Evolutionary conservation across 92 coral and sea anemone species (phyloP), one percentile per base, ranked within the genome.

Genomic region (Chrysogorgia sp.): DNA sequence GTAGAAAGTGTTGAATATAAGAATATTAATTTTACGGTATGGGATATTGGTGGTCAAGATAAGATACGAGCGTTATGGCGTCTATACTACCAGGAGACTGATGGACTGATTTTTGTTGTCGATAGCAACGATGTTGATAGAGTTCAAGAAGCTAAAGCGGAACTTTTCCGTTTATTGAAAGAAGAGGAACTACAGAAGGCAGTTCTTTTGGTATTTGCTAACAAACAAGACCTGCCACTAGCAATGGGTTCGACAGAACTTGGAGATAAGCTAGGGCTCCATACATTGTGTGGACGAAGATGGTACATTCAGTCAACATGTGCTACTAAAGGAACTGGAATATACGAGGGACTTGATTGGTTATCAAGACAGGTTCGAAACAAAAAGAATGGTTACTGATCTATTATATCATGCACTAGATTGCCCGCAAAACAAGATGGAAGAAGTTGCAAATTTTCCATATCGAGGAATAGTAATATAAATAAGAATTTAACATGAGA

Each of bases 21-120:
- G 83, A 96, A 96, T 67, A 91, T 96, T 34, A 96, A 89, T 43
- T 96, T 96, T 77, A 96, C 99, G 0, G 97, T 96, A 28, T 96
- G 99, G 99, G 99, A 96, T 35, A 96, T 96, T 26, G 99, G 99
- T 9, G 99, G 99, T 6, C 99, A 96, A 77, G 99, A 92, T 77
- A 96, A 96, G 72, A 96, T 96, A 40, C 97, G 99, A 34, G 87
- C 89, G 1, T 68, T 96, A 17, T 96, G 99, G 99, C 88, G 99
- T 15, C 85, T 96, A 0, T 96, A 96, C 80, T 96, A 87, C 55
- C 99, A 96, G 79, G 97, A 96, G 79, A 96, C 97, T 29, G 97
- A 96, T 63, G 99, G 99, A 10, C 85, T 96, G 12, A 86, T 96
- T 20, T 96, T 96, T 55, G 99, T 96, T 22, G 97, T 96, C 26